Evolutionary conservation across 2,888 invertebrate species (phyloP).

Genomic region (Pomacea canaliculata): DNA sequence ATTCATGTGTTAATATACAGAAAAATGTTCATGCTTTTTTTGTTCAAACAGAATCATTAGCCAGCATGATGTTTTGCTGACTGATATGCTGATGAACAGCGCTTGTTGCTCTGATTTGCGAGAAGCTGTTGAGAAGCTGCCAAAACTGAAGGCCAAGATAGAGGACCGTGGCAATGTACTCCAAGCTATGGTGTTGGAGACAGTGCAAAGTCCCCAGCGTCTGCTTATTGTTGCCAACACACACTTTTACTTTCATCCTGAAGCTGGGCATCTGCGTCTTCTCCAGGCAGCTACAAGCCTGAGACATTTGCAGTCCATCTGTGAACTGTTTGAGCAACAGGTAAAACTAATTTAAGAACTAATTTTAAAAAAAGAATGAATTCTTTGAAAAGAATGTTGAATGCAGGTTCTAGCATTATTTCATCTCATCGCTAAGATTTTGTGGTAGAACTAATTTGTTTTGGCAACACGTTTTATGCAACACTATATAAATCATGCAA

Average conservation of each 20-base stretch:
- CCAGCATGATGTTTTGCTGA: slow-evolving; percentile 48
- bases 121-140: slow-evolving; percentile 47
- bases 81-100: slow-evolving; percentile 44
- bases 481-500: too few species aligned
- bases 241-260: slow-evolving; percentile 93
- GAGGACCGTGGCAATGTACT: slow-evolving; percentile 55
- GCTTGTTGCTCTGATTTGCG: slow-evolving; percentile 46
- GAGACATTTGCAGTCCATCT: slow-evolving; percentile 78
- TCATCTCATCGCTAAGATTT: too few species aligned
- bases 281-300: slow-evolving; percentile 85
- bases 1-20: too few species aligned
- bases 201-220: slow-evolving; percentile 42
- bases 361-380: too few species aligned
- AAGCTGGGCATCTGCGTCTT: slow-evolving; percentile 89
- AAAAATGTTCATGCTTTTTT: not conserved
- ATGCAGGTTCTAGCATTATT: too few species aligned
- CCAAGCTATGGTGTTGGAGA: slow-evolving; percentile 61
- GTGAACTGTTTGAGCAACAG: slow-evolving; percentile 57
- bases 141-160: slow-evolving; percentile 54
- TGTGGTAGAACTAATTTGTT: too few species aligned
- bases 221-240: slow-evolving; percentile 79
- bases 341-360: slow-evolving; percentile 31
- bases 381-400: too few species aligned
- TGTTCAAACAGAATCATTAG: slow-evolving; percentile 20
- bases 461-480: too few species aligned